Evolutionary conservation across 1,140 invertebrate species (phyloP), one percentile per base, ranked within the genome.

Genomic region (Antheraea mylitta): DNA sequence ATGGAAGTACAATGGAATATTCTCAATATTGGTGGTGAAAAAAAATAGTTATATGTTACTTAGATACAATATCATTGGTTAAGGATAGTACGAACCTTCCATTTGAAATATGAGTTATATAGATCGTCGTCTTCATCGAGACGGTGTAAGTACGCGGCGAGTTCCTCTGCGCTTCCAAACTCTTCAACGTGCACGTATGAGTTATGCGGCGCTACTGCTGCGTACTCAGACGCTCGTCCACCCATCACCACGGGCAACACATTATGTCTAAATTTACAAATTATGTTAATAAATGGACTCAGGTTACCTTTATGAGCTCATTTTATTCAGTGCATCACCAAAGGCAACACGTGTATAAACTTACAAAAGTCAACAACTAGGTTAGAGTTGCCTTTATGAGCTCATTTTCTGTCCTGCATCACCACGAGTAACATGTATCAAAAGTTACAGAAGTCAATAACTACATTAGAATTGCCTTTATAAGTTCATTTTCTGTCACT

Each of bases 221-320:
- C 95, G 91, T 99, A 99, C 83, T 99, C 98, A 38, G 96, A 95
- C 0, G 96, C 96, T 45, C 96, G 95, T 0, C 97, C 98, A 0
- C 99, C 99, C 98, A 99, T 99, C 18, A 99, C 98, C 63, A 99
- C 97, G 0, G 98, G 98, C 61, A 99, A 87, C 11, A 98, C 95
- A 81, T 98, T 96, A 76, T 98, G 96, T 68, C 97, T 98, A 87
- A 89, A 89, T 6, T 16, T 6, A 13, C 11, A 64, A 36, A 36
- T 58, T 37, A 66, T 59, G 22, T 30, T 30, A 3, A 61, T 61
- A 7, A 13, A 7, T 19, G 18, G 5, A 16, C 16, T 6, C 7
- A 53, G 0, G 38, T 9, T 7, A 7, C 7, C 38, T 42, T 42
- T 42, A 42, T 7, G 22, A 30, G 22, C 22, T 30, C 22, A 30